Evolutionary conservation across 2,113 vertebrate species (phyloP).

Genomic region (Cyphomyrus plagiostoma): DNA sequence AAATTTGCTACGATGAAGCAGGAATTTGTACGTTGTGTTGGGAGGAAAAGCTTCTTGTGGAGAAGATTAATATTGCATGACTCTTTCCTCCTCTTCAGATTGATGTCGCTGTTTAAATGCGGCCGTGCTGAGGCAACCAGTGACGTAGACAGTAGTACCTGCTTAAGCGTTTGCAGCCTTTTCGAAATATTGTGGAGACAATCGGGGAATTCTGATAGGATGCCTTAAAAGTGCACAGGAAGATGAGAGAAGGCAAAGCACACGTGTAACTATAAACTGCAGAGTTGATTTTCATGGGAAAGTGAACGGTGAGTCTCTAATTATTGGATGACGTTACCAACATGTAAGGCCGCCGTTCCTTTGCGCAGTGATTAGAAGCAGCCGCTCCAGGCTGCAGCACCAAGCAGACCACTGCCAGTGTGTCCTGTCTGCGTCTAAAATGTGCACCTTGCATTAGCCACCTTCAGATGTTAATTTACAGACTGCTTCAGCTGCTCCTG

Average conservation of each 20-base stretch:
- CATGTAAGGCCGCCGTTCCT: background rate
- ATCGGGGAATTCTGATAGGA: background rate
- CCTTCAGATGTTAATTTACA: background rate
- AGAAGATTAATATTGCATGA: constrained; percentile 8
- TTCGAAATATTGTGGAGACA: background rate
- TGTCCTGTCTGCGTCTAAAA: background rate
- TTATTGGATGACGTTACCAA: background rate
- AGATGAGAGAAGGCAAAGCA: background rate
- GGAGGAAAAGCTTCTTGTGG: background rate
- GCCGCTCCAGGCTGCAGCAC: background rate
- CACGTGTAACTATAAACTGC: background rate
- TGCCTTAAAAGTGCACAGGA: background rate
- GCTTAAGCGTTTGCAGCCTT: background rate
- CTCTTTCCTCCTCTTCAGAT: background rate
- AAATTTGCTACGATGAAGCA: background rate
- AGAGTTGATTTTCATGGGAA: background rate
- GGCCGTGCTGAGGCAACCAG: background rate
- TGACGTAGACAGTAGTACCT: background rate
- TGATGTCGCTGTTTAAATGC: background rate
- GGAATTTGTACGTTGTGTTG: background rate
- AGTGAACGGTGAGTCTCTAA: background rate
- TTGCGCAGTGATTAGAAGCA: background rate
- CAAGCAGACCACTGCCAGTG: background rate
- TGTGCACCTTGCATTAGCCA: background rate
- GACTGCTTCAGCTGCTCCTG: background rate